These are phyloP conservation scores for Lutraria lutraria DNA, from an alignment of 2,888 invertebrate genomes.

Conservation along the genomic window DNA sequence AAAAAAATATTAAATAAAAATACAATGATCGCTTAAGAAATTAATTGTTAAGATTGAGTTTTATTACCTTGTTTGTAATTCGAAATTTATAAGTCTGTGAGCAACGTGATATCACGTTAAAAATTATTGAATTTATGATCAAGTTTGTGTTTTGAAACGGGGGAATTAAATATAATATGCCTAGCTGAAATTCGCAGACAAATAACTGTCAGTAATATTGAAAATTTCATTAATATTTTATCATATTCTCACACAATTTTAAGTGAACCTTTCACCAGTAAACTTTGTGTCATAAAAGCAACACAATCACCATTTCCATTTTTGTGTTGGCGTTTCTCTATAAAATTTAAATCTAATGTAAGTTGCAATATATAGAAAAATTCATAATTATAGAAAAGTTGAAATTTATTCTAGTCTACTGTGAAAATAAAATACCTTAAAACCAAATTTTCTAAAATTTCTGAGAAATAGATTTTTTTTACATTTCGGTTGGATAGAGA, in stretches of 20 bases:
- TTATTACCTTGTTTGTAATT: background rate
- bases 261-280: background rate
- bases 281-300: background rate
- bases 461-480: background rate
- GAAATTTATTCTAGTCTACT: background rate
- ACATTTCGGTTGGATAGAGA: background rate
- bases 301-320: background rate
- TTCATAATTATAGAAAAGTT: background rate
- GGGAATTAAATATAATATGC: background rate
- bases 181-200: background rate
- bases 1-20: background rate
- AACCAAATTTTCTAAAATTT: background rate
- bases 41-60: background rate
- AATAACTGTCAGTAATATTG: slow-evolving; percentile 22
- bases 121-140: background rate
- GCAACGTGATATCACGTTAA: background rate
- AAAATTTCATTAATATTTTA: slow-evolving; percentile 11
- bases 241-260: background rate
- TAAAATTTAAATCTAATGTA: background rate
- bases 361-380: background rate
- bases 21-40: background rate
- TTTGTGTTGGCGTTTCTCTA: background rate
- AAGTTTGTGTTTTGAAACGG: background rate
- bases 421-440: background rate
- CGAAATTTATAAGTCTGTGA: background rate